Conservation (phyloP, 64 coral and sea anemone genomes). For the Porites australiensis region DNA sequence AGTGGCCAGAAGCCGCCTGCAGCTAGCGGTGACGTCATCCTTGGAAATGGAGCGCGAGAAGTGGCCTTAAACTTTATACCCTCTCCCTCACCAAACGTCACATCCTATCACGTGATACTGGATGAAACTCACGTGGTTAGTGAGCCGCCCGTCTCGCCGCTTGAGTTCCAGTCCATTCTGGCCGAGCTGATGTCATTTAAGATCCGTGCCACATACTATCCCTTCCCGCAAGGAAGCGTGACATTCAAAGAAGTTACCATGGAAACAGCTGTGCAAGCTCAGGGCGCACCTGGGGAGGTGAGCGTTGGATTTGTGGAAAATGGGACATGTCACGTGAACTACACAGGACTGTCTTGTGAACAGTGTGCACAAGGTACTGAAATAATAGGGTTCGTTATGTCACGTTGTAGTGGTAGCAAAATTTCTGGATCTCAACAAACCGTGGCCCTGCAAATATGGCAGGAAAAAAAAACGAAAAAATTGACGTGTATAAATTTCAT, state of each 20-base stretch:
- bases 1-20: background rate
- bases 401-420: background rate
- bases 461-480: too few species aligned
- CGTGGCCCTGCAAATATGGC: too few species aligned
- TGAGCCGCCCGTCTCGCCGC: constrained; percentile 7
- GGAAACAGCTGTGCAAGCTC: constrained; percentile 53
- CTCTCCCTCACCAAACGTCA: constrained; percentile 33
- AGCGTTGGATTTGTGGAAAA: constrained; percentile 87
- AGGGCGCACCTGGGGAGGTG: background rate
- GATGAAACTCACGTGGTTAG: constrained; percentile 71
- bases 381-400: too few species aligned
- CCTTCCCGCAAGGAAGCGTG: constrained; percentile 30
- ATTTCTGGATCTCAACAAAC: too few species aligned
- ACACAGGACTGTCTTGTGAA: constrained; percentile 92
- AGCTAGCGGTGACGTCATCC: constrained; percentile 45
- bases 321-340: constrained; percentile 83
- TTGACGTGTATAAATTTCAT: too few species aligned
- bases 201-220: constrained; percentile 63
- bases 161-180: constrained; percentile 90
- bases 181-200: constrained; percentile 76
- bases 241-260: constrained; percentile 56
- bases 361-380: constrained; percentile 74
- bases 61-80: constrained; percentile 53
- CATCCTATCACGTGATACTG: constrained; percentile 71
- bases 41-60: constrained; percentile 36